Conservation (phyloP, 2,113 vertebrate genomes). For the Hassar affinis region DNA sequence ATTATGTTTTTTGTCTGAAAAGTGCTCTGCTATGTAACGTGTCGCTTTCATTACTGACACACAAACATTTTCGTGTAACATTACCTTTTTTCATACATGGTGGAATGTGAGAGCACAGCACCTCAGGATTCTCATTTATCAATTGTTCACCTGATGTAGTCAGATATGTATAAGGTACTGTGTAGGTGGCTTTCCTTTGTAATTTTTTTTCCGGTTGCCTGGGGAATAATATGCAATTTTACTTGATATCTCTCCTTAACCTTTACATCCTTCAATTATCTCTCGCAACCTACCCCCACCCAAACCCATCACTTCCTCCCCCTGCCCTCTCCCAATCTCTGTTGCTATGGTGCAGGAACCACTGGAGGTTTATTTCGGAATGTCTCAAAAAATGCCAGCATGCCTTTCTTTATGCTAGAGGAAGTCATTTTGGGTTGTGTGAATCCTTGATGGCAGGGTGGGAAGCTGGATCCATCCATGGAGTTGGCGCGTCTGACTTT, state of each 20-base stretch:
- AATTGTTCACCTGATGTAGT: slow-evolving; percentile 43
- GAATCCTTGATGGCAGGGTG: slow-evolving; percentile 60
- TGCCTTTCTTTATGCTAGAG: slow-evolving; percentile 74
- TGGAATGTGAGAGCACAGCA: slow-evolving; percentile 60
- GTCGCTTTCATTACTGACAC: too few relatives aligned
- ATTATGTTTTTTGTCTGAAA: too few relatives aligned
- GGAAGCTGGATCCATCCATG: slow-evolving; percentile 72
- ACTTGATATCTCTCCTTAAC: neutral
- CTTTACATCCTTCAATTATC: slow-evolving; percentile 1
- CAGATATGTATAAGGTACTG: slow-evolving; percentile 42
- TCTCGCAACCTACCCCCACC: slow-evolving; percentile 10
- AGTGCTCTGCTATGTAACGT: too few relatives aligned
- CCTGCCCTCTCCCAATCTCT: neutral
- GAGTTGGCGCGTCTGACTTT: slow-evolving; percentile 79
- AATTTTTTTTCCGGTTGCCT: slow-evolving; percentile 8
- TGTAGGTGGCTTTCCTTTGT: slow-evolving; percentile 16
- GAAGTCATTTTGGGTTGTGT: slow-evolving; percentile 64
- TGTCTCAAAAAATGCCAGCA: slow-evolving; percentile 86
- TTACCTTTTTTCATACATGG: too few relatives aligned
- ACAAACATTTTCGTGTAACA: too few relatives aligned
- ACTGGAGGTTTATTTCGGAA: slow-evolving; percentile 81
- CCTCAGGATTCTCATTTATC: slow-evolving; percentile 45
- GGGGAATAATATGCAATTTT: slow-evolving; percentile 8
- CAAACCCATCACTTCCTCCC: slow-evolving; percentile 6
- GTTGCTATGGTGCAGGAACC: slow-evolving; percentile 70